Evolutionary conservation across 1,140 invertebrate species (phyloP).

Genomic region (Saccostrea glomerata): DNA sequence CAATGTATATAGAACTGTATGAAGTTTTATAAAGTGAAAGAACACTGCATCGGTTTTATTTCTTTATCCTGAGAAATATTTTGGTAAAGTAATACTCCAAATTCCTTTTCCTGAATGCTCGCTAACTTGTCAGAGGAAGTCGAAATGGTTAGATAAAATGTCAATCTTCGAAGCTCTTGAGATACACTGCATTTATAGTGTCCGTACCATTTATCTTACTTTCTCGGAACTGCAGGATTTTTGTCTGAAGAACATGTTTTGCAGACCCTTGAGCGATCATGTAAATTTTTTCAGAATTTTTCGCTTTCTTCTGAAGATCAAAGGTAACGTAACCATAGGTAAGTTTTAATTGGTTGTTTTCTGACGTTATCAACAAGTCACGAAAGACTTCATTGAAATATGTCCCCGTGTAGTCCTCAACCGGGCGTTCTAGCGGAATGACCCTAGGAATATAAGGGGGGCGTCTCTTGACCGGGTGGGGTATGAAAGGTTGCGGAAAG

Average conservation of each 20-base stretch:
- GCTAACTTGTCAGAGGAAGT: too few relatives aligned
- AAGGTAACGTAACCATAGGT: constrained; percentile 38
- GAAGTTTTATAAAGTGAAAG: too few relatives aligned
- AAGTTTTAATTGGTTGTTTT: constrained; percentile 30
- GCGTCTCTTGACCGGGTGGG: neutral
- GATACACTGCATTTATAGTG: neutral
- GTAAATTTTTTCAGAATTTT: constrained; percentile 14
- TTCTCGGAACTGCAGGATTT: neutral
- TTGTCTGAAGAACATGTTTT: constrained; percentile 39
- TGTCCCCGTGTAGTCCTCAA: constrained; percentile 5
- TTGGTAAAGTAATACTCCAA: too few relatives aligned
- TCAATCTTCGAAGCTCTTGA: constrained; percentile 41
- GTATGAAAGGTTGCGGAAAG: constrained; percentile 59
- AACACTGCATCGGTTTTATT: too few relatives aligned
- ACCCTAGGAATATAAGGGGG: neutral
- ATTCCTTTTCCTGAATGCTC: too few relatives aligned
- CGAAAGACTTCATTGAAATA: constrained; percentile 39
- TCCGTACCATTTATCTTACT: constrained; percentile 1
- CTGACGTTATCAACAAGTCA: neutral
- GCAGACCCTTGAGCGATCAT: neutral
- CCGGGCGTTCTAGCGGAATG: constrained; percentile 1
- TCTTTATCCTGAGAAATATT: too few relatives aligned
- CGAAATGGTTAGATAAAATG: neutral
- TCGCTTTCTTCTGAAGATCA: constrained; percentile 26
- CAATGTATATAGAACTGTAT: too few relatives aligned